Evolutionary conservation across 1,140 invertebrate genomes (phyloP).

Genomic region (Elymnias hypermnestra): DNA sequence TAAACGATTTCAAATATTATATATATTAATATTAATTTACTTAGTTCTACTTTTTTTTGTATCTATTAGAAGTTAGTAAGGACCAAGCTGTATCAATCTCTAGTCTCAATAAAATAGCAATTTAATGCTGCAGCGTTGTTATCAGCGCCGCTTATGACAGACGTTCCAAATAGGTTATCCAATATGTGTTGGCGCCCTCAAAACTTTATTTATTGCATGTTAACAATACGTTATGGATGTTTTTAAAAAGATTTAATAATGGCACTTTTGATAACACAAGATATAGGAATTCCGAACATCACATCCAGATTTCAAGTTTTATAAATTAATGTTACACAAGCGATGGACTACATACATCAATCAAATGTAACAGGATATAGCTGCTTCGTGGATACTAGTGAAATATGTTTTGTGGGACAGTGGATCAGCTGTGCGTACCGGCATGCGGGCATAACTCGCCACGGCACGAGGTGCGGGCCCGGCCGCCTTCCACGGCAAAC

Average conservation of each 20-base stretch:
- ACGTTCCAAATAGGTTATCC: slow-evolving; percentile 12
- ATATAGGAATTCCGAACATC: background rate
- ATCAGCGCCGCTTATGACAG: slow-evolving; percentile 14
- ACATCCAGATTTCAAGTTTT: background rate
- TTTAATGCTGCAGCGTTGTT: slow-evolving; percentile 9
- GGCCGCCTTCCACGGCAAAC: slow-evolving; percentile 28
- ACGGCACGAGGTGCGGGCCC: slow-evolving; percentile 17
- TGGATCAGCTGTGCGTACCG: slow-evolving; percentile 58
- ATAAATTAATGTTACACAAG: slow-evolving; percentile 4
- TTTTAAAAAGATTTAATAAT: too few species aligned
- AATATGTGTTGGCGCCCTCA: background rate
- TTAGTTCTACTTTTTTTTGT: background rate
- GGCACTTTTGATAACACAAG: too few species aligned
- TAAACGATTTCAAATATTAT: background rate
- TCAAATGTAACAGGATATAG: slow-evolving; percentile 28
- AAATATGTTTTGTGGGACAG: slow-evolving; percentile 38
- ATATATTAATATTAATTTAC: too few species aligned
- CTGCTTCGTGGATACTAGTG: slow-evolving; percentile 27
- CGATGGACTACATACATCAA: slow-evolving; percentile 11
- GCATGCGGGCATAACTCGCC: slow-evolving; percentile 28
- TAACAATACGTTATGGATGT: too few species aligned
- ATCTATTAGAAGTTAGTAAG: slow-evolving; percentile 4
- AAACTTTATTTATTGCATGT: background rate
- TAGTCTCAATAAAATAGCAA: slow-evolving; percentile 15
- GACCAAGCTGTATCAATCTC: slow-evolving; percentile 12